Evolutionary conservation across 2,113 vertebrate species (phyloP).

Genomic region (Colistium nudipinnis): DNA sequence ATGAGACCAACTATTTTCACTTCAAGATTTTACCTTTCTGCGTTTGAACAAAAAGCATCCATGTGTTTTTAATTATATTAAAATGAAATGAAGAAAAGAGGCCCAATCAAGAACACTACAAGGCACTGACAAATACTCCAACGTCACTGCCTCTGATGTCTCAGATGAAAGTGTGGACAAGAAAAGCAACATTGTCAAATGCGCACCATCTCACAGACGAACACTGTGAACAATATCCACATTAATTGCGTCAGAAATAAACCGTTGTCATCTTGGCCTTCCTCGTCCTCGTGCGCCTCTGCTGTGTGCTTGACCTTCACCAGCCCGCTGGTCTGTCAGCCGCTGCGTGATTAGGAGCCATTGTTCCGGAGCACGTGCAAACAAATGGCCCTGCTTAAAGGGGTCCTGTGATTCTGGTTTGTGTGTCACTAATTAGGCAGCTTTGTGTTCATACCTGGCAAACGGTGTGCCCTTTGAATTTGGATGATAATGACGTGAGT

Average conservation of each 20-base stretch:
- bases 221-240: not conserved
- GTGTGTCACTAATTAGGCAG: not conserved
- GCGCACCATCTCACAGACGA: not conserved
- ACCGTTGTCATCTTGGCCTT: not conserved
- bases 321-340: not conserved
- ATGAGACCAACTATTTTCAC: not conserved
- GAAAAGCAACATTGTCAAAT: not conserved
- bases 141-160: not conserved
- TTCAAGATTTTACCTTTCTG: not conserved
- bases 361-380: constrained; percentile 1
- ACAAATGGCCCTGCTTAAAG: not conserved
- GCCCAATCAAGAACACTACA: too few species aligned
- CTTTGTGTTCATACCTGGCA: not conserved
- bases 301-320: not conserved
- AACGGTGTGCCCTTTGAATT: not conserved
- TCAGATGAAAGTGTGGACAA: not conserved
- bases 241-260: not conserved
- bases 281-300: not conserved
- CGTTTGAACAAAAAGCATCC: not conserved
- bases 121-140: not conserved
- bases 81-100: constrained; percentile 2
- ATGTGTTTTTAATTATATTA: constrained; percentile 1
- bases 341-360: not conserved
- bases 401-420: not conserved
- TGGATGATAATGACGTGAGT: not conserved